Evolutionary conservation across 2,113 vertebrate species (phyloP), one percentile per base, ranked within the genome.

Genomic region (Phalacrocorax carbo): DNA sequence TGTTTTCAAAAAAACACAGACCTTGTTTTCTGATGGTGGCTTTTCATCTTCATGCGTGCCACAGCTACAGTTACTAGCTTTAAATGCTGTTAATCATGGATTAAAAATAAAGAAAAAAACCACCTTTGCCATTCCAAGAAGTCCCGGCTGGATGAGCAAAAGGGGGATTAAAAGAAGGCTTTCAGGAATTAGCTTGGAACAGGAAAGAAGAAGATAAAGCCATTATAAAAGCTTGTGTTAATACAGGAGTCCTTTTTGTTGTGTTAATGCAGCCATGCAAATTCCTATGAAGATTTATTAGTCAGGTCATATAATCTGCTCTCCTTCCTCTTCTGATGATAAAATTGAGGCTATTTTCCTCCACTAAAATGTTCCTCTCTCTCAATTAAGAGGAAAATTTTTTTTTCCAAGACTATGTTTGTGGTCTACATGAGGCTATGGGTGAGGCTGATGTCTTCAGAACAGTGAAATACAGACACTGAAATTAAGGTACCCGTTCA

Each of bases 201-300:
- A 90, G 79, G 82, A 94, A 92, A 85, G 79, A 88, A 82, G 79
- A 77, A 73, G 82, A 95, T 94, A 92, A 96, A 93, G 70, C 69
- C 83, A 49, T 94, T 91, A 96, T 27, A 91, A 96, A 96, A 94
- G 83, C 90, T 85, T 60, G 69, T 65, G 65, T 36, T 92, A 91
- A 94, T 86, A 86, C 77, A 93, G 72, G 65, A 96, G 66, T 82
- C 49, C 46, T 94, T 96, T 92, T 96, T 75, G 88, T 96, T 95
- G 27, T 79, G 69, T 76, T 94, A 93, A 92, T 54, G 86, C 48
- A 89, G 88, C 25, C 88, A 36, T 5, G 4, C 23, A 76, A 95
- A 97, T 88, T 91, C 94, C 91, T 97, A 82, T 40, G 54, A 94
- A 97, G 95, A 96, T 95, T 97, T 93, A 94, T 87, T 84, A 79